Evolutionary conservation across 2,113 vertebrate genomes (phyloP).

Genomic region (Rutilus rutilus): DNA sequence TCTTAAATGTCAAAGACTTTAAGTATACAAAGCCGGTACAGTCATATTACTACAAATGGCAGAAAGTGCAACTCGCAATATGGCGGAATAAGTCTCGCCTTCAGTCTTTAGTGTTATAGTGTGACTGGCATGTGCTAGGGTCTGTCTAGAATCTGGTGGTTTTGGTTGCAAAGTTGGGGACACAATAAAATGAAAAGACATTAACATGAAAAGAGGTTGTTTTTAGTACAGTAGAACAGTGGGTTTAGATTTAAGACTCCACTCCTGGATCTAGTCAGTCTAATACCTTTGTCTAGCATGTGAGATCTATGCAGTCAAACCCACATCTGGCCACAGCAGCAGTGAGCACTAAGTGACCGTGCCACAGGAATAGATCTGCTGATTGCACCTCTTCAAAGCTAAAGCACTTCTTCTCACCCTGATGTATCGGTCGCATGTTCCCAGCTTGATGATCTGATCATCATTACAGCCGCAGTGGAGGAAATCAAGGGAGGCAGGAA

Average conservation of each 20-base stretch:
- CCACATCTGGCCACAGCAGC: background rate
- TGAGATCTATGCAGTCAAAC: slow-evolving; percentile 28
- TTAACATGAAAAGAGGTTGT: background rate
- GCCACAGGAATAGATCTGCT: slow-evolving; percentile 28
- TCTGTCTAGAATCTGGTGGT: background rate
- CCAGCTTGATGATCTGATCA: slow-evolving; percentile 46
- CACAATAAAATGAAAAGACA: background rate
- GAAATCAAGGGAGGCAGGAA: slow-evolving; percentile 30
- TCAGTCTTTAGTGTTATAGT: background rate
- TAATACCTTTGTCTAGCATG: slow-evolving; percentile 25
- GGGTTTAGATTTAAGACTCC: slow-evolving; percentile 11
- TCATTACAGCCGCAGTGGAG: slow-evolving; percentile 20
- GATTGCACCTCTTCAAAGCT: slow-evolving; percentile 38
- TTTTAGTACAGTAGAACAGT: background rate
- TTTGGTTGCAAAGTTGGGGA: background rate
- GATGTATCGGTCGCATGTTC: slow-evolving; percentile 47
- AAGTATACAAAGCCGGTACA: too few relatives aligned
- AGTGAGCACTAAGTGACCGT: slow-evolving; percentile 35
- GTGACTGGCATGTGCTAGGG: background rate
- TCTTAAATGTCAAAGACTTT: too few relatives aligned
- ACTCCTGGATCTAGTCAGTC: slow-evolving; percentile 34
- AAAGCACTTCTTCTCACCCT: slow-evolving; percentile 36
- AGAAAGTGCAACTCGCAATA: too few relatives aligned
- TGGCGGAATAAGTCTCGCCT: too few relatives aligned
- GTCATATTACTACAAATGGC: too few relatives aligned